phyloP scores from a whole-genome alignment of 1,140 invertebrate species.

The Telenomus remus region DNA sequence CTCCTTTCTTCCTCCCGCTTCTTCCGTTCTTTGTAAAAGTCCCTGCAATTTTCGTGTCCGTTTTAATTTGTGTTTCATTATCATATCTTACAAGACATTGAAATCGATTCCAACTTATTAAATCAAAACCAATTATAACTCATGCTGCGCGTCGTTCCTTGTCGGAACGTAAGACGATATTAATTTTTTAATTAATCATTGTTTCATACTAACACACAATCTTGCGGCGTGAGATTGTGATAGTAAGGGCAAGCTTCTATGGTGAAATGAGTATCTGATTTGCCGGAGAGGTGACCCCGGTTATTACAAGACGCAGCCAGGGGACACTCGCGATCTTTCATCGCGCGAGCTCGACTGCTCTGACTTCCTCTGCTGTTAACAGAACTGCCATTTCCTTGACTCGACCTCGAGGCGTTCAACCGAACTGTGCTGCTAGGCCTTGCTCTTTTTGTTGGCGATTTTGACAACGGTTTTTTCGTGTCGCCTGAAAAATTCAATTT shows the following conservation, averaged over 20 bases:
- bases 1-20: slow-evolving; percentile 79
- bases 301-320: slow-evolving; percentile 90
- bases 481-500: slow-evolving; percentile 63
- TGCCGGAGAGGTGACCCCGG: slow-evolving; percentile 90
- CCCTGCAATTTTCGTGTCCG: slow-evolving; percentile 58
- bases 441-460: slow-evolving; percentile 80
- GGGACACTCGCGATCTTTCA: slow-evolving; percentile 86
- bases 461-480: slow-evolving; percentile 75
- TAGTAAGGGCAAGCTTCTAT: slow-evolving; percentile 91
- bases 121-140: not conserved
- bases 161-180: too few species aligned
- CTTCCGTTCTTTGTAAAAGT: slow-evolving; percentile 75
- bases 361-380: slow-evolving; percentile 60
- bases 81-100: slow-evolving; percentile 2
- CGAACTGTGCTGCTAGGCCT: slow-evolving; percentile 63
- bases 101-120: not conserved
- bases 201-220: slow-evolving; percentile 83
- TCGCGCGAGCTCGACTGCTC: slow-evolving; percentile 66
- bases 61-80: too few species aligned
- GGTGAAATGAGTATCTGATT: slow-evolving; percentile 88
- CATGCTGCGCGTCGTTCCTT: not conserved
- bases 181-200: not conserved
- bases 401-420: slow-evolving; percentile 59
- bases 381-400: slow-evolving; percentile 61
- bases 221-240: slow-evolving; percentile 89